Evolutionary conservation across 2,797 vertebrate genomes (phyloP).

Genomic region (Tapera naevia): DNA sequence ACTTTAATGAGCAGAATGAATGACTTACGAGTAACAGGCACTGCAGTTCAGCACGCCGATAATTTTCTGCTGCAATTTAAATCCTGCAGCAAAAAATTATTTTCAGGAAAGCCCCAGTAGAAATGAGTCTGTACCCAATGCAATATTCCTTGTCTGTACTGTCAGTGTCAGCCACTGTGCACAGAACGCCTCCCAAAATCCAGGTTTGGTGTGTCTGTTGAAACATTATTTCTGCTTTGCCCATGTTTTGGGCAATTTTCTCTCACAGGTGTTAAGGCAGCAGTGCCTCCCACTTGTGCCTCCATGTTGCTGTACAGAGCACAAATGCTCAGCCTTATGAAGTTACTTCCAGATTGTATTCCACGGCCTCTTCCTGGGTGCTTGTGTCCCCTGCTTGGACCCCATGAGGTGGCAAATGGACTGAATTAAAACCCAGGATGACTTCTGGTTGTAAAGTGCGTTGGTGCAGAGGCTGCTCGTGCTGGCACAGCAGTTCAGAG

Average conservation of each 20-base stretch:
- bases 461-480: background rate
- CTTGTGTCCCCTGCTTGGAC: background rate
- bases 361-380: background rate
- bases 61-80: background rate
- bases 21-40: background rate
- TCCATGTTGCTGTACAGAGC: background rate
- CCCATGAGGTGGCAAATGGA: background rate
- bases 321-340: background rate
- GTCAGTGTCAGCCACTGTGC: background rate
- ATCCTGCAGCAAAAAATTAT: background rate
- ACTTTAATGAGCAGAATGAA: background rate
- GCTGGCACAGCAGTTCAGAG: background rate
- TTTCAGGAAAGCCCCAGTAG: background rate
- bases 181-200: background rate
- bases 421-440: background rate
- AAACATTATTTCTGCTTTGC: background rate
- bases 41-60: background rate
- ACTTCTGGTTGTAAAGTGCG: background rate
- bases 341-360: background rate
- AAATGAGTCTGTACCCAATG: background rate
- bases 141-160: background rate
- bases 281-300: background rate
- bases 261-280: background rate
- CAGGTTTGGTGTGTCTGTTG: background rate
- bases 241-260: background rate